phyloP scores from a whole-genome alignment of 2,888 invertebrate species.

The Rhorus exstirpatorius region DNA sequence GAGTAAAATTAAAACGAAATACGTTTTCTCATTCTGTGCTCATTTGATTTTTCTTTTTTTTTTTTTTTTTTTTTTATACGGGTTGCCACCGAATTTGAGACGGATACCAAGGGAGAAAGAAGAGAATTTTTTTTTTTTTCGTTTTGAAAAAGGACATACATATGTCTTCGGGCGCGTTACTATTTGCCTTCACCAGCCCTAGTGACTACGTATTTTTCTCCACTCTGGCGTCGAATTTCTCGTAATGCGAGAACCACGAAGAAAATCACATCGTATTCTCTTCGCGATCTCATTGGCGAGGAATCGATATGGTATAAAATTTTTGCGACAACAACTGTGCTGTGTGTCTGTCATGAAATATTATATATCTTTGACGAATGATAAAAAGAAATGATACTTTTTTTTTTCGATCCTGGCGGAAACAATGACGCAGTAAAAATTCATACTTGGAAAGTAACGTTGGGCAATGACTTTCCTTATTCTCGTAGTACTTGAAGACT shows the following conservation, averaged over 20 bases:
- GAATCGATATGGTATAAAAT: constrained; percentile 7
- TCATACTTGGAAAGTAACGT: constrained; percentile 7
- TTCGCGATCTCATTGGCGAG: constrained; percentile 42
- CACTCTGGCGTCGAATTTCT: constrained; percentile 81
- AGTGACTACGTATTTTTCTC: constrained; percentile 77
- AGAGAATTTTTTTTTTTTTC: constrained; percentile 41
- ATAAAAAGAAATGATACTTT: too few species aligned
- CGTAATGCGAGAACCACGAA: constrained; percentile 78
- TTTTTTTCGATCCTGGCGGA: not conserved
- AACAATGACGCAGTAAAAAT: constrained; percentile 25
- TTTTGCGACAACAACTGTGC: not conserved
- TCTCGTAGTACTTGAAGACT: not conserved
- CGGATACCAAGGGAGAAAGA: constrained; percentile 45
- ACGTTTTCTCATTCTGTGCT: constrained; percentile 55
- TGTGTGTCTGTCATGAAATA: not conserved
- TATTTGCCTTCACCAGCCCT: constrained; percentile 42
- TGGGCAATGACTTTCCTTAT: constrained; percentile 31
- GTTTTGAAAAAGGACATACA: constrained; percentile 43
- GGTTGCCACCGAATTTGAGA: constrained; percentile 52
- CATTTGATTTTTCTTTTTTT: constrained; percentile 50
- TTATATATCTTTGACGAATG: constrained; percentile 23
- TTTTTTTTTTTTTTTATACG: constrained; percentile 22
- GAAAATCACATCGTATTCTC: constrained; percentile 51
- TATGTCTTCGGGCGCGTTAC: constrained; percentile 58
- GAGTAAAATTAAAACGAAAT: constrained; percentile 51